Evolutionary conservation across 2,113 vertebrate species (phyloP).

Genomic region (Bos taurus): DNA sequence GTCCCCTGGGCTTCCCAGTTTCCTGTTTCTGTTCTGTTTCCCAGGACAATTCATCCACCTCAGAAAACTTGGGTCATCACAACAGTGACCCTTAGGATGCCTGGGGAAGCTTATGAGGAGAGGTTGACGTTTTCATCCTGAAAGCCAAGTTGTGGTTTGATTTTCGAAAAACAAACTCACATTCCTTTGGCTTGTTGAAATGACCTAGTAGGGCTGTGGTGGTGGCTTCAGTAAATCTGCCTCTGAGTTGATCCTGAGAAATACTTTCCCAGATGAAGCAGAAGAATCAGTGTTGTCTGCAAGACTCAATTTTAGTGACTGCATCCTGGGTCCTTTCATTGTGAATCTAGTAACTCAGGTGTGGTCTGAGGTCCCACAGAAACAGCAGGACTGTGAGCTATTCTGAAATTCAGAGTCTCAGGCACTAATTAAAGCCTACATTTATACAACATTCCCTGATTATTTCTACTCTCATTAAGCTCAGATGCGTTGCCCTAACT

Average conservation of each 20-base stretch:
- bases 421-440: not conserved
- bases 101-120: not conserved
- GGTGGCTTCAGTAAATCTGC: not conserved
- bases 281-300: not conserved
- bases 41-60: not conserved
- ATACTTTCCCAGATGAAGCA: not conserved
- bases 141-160: not conserved
- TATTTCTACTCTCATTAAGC: not conserved
- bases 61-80: not conserved
- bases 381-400: not conserved
- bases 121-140: not conserved
- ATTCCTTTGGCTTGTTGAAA: not conserved
- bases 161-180: not conserved
- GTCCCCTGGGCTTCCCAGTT: not conserved
- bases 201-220: not conserved
- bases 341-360: not conserved
- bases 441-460: not conserved
- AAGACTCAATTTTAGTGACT: not conserved
- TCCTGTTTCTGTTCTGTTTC: not conserved
- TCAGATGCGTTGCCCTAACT: accelerated
- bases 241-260: not conserved
- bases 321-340: not conserved
- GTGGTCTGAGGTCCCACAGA: not conserved
- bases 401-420: not conserved
- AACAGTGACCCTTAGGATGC: not conserved